Evolutionary conservation across 1,140 invertebrate species (phyloP), one percentile per base, ranked within the genome.

Genomic region (Hyphantria cunea): DNA sequence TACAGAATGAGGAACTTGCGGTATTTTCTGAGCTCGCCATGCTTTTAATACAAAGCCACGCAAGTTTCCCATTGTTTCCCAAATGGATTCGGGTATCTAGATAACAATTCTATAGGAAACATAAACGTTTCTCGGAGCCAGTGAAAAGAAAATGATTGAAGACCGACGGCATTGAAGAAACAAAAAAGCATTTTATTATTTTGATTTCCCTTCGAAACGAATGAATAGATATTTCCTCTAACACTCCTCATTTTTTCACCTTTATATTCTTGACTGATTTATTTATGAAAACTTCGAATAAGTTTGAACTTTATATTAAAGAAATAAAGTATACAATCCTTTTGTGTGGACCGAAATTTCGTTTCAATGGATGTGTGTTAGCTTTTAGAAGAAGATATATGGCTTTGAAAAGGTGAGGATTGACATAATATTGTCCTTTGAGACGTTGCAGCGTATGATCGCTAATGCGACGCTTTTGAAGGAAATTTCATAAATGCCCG

Each of bases 341-440:
- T 3, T 41, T 44, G 37, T n/a, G 39, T n/a, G 44, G 37, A 37
- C 32, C 37, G 5, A 67, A 71, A 68, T 77, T 78, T 72, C 74
- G 75, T 79, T 67, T 78, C 68, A 76, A 74, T 59, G 64, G 61
- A 72, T 59, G 55, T 61, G 50, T 66, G 66, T 68, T 58, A 50
- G 52, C 64, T 65, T 49, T 65, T 45, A 42, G 59, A 78, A 73
- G 72, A 69, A 83, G 72, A 74, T 69, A 73, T 68, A 76, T 79
- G 74, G 62, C 66, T 72, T 74, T 68, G 61, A 73, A 70, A 71
- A 78, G 70, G 67, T 70, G 67, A 56, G 65, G 80, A 82, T 78
- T 66, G 82, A 76, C 74, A 78, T 69, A 76, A 77, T 78, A 77
- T 80, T 82, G 71, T 74, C 74, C 74, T 80, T 73, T 72, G 69